phyloP scores from a whole-genome alignment of 1,140 invertebrate genomes.

The Anthonomus grandis region DNA sequence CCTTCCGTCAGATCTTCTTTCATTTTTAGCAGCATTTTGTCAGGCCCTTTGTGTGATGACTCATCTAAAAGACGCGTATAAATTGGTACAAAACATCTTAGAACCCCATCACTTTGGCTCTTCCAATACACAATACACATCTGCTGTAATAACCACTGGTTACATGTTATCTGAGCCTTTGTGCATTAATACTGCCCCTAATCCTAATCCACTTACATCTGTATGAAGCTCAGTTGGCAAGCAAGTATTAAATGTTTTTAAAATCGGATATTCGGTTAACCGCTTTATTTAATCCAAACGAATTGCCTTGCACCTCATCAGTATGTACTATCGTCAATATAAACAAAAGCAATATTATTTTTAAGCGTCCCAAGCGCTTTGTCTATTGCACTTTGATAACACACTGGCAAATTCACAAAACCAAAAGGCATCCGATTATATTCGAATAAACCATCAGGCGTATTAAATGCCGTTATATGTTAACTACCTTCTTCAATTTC shows the following conservation, averaged over 20 bases:
- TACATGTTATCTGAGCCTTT: too few relatives aligned
- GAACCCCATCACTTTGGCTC: neutral
- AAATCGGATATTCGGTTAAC: neutral
- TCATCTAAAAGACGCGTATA: constrained; percentile 2
- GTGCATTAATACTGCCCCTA: too few relatives aligned
- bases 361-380: constrained; percentile 30
- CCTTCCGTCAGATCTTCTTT: neutral
- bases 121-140: too few relatives aligned
- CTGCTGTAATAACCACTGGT: too few relatives aligned
- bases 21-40: constrained; percentile 1
- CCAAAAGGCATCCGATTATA: constrained; percentile 37
- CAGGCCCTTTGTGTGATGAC: constrained; percentile 1
- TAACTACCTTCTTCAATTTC: constrained; percentile 25
- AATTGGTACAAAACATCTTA: constrained; percentile 5
- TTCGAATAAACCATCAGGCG: constrained; percentile 33
- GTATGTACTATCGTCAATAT: constrained; percentile 28
- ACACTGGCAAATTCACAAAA: constrained; percentile 29
- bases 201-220: too few relatives aligned
- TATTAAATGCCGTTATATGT: too few relatives aligned
- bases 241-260: too few relatives aligned
- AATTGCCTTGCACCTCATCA: neutral
- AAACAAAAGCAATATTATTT: constrained; percentile 29
- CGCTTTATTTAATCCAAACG: constrained; percentile 4
- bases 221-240: too few relatives aligned
- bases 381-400: constrained; percentile 34